Evolutionary conservation across 2,113 vertebrate genomes (phyloP).

Genomic region (Neogobius melanostomus): DNA sequence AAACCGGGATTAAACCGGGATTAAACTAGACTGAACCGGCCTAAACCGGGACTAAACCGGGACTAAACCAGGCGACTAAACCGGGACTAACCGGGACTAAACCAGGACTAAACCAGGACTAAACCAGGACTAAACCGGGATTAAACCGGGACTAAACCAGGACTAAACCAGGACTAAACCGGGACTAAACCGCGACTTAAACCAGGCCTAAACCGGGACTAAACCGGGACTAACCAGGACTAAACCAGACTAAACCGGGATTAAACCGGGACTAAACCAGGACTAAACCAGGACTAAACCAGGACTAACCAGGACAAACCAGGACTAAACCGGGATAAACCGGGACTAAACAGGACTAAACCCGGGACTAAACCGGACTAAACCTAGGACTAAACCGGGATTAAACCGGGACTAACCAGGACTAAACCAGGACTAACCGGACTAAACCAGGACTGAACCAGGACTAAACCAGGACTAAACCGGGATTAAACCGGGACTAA

Average conservation of each 20-base stretch:
- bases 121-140: neutral
- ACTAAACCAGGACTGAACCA: neutral
- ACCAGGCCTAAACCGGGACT: neutral
- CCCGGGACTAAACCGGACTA: neutral
- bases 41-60: neutral
- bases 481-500: neutral
- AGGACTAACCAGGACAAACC: neutral
- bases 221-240: neutral
- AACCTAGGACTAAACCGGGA: neutral
- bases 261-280: neutral
- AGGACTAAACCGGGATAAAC: too few species aligned
- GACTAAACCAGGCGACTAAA: neutral
- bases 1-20: neutral
- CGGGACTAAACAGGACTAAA: neutral
- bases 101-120: neutral
- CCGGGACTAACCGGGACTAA: too few species aligned
- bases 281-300: neutral
- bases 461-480: neutral
- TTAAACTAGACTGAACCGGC: neutral
- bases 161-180: neutral
- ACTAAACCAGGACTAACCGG: neutral
- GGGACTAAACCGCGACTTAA: neutral
- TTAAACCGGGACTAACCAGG: neutral
- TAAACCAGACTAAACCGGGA: neutral
- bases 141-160: neutral